These are phyloP conservation scores for Nycticorax nycticorax DNA, from an alignment of 2,113 vertebrate species.

Conservation along the genomic window DNA sequence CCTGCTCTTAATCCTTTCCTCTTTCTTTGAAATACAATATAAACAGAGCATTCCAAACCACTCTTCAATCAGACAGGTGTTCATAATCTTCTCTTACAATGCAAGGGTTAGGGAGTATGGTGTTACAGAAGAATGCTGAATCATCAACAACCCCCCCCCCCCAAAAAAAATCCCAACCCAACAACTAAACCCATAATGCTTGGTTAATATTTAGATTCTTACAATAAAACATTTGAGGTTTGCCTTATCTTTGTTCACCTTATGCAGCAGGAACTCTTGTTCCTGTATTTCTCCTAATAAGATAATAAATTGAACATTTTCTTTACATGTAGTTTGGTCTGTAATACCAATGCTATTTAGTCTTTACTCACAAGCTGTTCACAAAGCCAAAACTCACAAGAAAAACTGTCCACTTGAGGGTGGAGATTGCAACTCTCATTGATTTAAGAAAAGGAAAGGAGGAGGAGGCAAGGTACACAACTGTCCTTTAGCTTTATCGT, in stretches of 20 bases:
- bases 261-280: neutral
- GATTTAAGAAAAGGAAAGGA: neutral
- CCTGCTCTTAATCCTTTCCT: neutral
- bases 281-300: neutral
- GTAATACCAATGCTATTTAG: neutral
- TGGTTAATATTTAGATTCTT: neutral
- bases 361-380: neutral
- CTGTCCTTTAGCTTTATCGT: neutral
- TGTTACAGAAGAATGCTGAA: neutral
- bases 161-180: neutral
- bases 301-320: neutral
- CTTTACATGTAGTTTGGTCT: neutral
- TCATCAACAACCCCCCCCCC: neutral
- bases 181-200: neutral
- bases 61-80: neutral
- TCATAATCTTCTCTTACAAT: neutral
- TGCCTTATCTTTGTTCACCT: neutral
- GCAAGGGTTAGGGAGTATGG: neutral
- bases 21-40: conserved; percentile 36
- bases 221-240: neutral
- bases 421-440: neutral
- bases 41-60: neutral
- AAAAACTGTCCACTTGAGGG: neutral
- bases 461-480: neutral
- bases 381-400: neutral